phyloP scores from a whole-genome alignment of 1,140 invertebrate species.

The Diploscapter pachys region DNA sequence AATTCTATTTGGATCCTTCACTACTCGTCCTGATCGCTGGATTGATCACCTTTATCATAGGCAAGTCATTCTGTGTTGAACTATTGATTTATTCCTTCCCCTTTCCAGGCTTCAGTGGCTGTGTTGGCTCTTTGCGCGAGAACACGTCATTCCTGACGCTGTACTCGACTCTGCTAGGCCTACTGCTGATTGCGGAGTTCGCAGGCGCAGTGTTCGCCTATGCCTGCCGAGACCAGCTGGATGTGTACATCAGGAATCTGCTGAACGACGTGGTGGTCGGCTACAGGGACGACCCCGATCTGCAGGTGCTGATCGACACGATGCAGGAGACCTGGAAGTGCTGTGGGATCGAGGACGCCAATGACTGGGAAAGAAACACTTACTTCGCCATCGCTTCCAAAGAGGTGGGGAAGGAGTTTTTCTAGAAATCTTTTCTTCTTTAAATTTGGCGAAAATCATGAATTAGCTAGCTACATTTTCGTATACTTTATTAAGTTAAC shows the following conservation, averaged over 20 bases:
- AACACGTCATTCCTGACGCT: conserved; percentile 75
- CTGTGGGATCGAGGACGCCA: conserved; percentile 88
- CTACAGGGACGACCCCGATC: conserved; percentile 92
- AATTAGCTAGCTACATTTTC: too few relatives aligned
- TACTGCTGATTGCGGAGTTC: conserved; percentile 83
- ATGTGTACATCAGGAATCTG: conserved; percentile 49
- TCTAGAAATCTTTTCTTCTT: background rate
- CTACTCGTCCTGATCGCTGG: conserved; percentile 88
- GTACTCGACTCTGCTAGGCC: conserved; percentile 84
- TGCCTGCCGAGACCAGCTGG: conserved; percentile 45
- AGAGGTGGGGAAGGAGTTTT: conserved; percentile 56
- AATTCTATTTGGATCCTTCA: conserved; percentile 85
- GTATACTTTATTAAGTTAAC: too few relatives aligned
- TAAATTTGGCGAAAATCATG: too few relatives aligned
- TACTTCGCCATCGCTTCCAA: conserved; percentile 70
- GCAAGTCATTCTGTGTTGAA: conserved; percentile 56
- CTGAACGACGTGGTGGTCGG: conserved; percentile 52
- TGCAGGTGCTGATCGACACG: conserved; percentile 97
- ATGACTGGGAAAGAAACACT: conserved; percentile 93
- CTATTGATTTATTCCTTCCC: background rate
- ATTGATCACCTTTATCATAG: conserved; percentile 84
- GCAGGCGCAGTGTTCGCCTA: conserved; percentile 84
- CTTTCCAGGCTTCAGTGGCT: conserved; percentile 66
- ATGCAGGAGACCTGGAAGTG: conserved; percentile 97
- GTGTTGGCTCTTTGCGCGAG: conserved; percentile 83